These are phyloP conservation scores for Datnioides undecimradiatus DNA, from an alignment of 2,113 vertebrate species.

Conservation along the genomic window DNA sequence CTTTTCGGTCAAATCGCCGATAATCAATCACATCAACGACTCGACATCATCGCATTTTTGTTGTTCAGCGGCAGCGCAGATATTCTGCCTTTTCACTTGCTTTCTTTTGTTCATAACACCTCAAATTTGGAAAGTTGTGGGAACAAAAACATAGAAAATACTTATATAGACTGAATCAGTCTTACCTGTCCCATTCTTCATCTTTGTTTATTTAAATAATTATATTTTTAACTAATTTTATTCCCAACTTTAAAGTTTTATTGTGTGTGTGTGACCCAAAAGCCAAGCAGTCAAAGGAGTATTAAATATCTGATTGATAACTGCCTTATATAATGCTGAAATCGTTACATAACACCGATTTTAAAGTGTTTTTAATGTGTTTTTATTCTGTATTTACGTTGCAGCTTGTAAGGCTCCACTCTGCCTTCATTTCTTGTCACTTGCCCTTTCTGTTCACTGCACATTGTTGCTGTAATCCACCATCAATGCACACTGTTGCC, in stretches of 20 bases:
- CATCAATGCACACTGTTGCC: conserved; percentile 72
- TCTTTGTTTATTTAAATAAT: rapidly evolving
- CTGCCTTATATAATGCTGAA: neutral
- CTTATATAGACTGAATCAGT: rapidly evolving
- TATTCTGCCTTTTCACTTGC: neutral
- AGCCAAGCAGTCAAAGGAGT: too few species aligned
- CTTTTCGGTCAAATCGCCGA: too few species aligned
- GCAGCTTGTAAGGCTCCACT: neutral
- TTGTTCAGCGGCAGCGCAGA: neutral
- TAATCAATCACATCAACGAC: too few species aligned
- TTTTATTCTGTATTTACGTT: neutral
- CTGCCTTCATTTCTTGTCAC: conserved; percentile 56
- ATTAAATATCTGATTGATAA: neutral
- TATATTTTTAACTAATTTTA: neutral
- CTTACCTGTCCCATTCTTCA: rapidly evolving
- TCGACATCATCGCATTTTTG: too few species aligned
- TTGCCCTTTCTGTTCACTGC: conserved; percentile 56
- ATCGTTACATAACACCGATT: too few species aligned
- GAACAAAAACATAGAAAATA: neutral
- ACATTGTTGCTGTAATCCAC: conserved; percentile 77
- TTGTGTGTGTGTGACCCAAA: neutral
- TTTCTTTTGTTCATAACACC: conserved; percentile 60
- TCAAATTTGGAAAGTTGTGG: conserved; percentile 8
- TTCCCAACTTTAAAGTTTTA: neutral
- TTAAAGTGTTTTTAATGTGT: neutral